Conservation (phyloP, 2,888 invertebrate genomes). For the Sesamia inferens region DNA sequence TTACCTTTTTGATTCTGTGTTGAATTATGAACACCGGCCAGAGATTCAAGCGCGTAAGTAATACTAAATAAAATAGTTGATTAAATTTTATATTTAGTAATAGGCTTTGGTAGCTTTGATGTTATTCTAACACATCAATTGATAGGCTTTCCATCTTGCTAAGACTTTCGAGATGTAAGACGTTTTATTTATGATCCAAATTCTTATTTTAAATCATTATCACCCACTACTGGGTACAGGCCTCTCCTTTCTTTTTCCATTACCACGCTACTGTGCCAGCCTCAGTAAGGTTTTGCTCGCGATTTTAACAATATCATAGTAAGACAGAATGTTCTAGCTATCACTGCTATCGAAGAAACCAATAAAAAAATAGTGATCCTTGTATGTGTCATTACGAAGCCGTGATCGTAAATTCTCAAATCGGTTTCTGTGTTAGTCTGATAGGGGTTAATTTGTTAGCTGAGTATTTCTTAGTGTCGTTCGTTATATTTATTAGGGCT, state of each 20-base stretch:
- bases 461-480: constrained; percentile 1
- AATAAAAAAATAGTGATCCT: neutral
- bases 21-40: constrained; percentile 9
- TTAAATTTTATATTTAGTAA: neutral
- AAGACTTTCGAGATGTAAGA: neutral
- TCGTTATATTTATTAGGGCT: constrained; percentile 8
- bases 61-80: neutral
- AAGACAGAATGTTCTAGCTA: neutral
- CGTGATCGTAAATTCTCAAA: neutral
- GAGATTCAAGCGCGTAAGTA: neutral
- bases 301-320: neutral
- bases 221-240: no score
- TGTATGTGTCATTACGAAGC: neutral
- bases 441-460: constrained; percentile 4
- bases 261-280: no score
- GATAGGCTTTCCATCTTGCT: neutral
- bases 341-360: no score
- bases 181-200: neutral
- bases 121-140: neutral
- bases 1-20: neutral
- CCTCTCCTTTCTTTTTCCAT: no score
- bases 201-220: neutral
- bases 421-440: neutral
- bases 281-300: neutral
- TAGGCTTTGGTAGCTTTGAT: neutral